Conservation (phyloP, 2,113 vertebrate species). For the Siphamia tubifer region DNA sequence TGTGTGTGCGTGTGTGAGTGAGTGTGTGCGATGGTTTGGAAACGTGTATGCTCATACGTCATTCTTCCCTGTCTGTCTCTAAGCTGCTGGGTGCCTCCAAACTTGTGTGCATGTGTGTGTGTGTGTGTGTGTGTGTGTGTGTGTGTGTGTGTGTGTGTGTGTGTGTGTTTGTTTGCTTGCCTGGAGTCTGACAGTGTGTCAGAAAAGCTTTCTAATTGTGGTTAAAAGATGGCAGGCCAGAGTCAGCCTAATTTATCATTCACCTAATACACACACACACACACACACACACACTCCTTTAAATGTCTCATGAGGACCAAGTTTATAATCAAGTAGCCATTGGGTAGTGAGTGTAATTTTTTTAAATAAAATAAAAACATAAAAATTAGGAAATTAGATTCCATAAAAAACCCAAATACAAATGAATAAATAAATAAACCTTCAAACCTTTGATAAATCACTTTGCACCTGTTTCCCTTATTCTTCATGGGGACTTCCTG, state of each 20-base stretch:
- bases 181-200: conserved; percentile 64
- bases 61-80: conserved; percentile 24
- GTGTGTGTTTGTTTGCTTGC: conserved; percentile 27
- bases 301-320: too few species aligned
- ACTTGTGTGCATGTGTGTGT: conserved; percentile 16
- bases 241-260: conserved; percentile 65
- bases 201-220: conserved; percentile 73
- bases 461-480: too few species aligned
- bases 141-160: conserved; percentile 22
- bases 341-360: too few species aligned
- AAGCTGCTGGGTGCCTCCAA: conserved; percentile 38
- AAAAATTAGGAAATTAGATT: too few species aligned
- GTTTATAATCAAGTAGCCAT: too few species aligned
- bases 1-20: background rate
- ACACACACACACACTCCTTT: background rate
- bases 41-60: conserved; percentile 43
- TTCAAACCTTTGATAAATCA: too few species aligned
- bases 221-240: conserved; percentile 72
- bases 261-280: conserved; percentile 20
- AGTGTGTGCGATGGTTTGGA: conserved; percentile 32
- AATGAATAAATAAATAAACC: too few species aligned
- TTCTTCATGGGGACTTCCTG: too few species aligned
- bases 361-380: too few species aligned
- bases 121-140: conserved; percentile 29
- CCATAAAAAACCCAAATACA: too few species aligned